Evolutionary conservation across 2,797 vertebrate species (phyloP).

Genomic region (Manis crassicaudata): DNA sequence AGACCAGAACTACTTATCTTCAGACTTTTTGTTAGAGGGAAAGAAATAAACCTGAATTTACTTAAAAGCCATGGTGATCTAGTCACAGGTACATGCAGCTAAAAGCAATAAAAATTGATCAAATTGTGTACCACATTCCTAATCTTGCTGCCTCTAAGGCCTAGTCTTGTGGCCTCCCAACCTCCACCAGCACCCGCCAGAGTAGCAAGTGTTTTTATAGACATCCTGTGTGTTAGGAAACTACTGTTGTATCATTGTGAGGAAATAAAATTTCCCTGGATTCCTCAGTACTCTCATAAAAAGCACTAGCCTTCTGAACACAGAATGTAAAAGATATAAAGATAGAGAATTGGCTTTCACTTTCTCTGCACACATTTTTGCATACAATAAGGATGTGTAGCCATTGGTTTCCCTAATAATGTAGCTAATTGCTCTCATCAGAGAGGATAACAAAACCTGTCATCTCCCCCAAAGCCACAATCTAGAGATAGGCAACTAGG

Average conservation of each 20-base stretch:
- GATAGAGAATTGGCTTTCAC: neutral
- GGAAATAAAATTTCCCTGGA: neutral
- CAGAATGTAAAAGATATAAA: neutral
- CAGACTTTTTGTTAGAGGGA: neutral
- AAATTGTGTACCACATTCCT: neutral
- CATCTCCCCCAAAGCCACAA: slow-evolving; percentile 11
- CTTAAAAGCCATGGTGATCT: neutral
- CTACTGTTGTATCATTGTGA: neutral
- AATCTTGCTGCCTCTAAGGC: neutral
- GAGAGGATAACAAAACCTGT: slow-evolving; percentile 43
- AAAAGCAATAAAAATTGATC: slow-evolving; percentile 23
- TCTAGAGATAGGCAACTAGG: neutral
- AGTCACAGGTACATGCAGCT: neutral
- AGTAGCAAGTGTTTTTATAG: neutral
- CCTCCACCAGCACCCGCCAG: neutral
- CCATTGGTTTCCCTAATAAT: neutral
- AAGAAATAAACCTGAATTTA: neutral
- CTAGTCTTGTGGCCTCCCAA: neutral
- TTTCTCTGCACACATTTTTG: slow-evolving; percentile 22
- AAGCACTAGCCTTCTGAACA: neutral
- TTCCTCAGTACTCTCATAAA: neutral
- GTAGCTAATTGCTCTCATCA: slow-evolving; percentile 26
- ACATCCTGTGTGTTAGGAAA: neutral
- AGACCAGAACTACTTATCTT: neutral
- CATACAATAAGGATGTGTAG: neutral